Percentiles rank a stretch among this genome's conserved stretches.
These are phyloP conservation scores for Periplaneta americana DNA, from an alignment of 1,140 invertebrate species.

Conservation along the genomic window DNA sequence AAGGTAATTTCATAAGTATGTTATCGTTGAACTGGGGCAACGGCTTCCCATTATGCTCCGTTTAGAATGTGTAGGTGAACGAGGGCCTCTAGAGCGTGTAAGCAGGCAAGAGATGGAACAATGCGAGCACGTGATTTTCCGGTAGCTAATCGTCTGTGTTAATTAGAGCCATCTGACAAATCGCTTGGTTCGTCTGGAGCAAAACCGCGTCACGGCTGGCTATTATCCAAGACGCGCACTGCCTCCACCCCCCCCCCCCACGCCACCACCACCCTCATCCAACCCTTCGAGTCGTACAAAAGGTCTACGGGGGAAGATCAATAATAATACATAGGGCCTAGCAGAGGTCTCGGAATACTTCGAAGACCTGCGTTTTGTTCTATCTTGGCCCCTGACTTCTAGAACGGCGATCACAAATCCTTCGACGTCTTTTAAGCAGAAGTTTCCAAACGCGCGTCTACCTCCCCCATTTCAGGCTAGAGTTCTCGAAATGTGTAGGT, in stretches of 20 bases:
- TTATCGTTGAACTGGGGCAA: background rate
- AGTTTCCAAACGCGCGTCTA: too few relatives aligned
- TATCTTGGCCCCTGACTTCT: too few relatives aligned
- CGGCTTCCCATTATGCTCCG: background rate
- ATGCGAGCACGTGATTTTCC: background rate
- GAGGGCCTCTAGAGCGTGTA: background rate
- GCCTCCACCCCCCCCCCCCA: too few relatives aligned
- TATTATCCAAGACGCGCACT: background rate
- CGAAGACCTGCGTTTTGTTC: too few relatives aligned
- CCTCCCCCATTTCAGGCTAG: too few relatives aligned
- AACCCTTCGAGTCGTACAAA: background rate
- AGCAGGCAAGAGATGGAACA: background rate
- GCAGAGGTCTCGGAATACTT: background rate
- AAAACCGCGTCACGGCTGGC: background rate
- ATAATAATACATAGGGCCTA: background rate
- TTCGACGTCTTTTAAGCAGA: too few relatives aligned
- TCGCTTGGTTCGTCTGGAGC: background rate
- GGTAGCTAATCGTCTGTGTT: background rate
- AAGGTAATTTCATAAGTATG: too few relatives aligned
- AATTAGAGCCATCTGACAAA: background rate
- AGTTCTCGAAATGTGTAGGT: too few relatives aligned
- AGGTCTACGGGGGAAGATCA: background rate
- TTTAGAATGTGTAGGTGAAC: background rate
- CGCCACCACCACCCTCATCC: too few relatives aligned
- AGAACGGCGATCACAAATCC: too few relatives aligned